A percentile compares a stretch with the other conserved stretches of the same genome.
These are phyloP conservation scores for Lepidurus packardi DNA, from an alignment of 1,140 invertebrate genomes.

Conservation along the genomic window DNA sequence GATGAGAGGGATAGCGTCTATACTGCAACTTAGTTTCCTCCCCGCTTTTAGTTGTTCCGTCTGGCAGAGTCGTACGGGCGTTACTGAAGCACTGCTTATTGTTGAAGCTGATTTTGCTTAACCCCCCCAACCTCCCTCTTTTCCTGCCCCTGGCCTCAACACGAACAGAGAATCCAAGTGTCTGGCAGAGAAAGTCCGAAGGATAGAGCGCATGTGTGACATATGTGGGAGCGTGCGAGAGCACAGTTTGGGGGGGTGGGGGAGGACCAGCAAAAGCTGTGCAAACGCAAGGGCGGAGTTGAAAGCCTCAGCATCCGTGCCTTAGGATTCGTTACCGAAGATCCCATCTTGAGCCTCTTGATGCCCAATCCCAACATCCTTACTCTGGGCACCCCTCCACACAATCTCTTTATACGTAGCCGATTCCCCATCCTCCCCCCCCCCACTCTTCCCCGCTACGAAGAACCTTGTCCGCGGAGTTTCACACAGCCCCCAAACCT, in stretches of 20 bases:
- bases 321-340: conserved; percentile 21
- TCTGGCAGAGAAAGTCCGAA: neutral
- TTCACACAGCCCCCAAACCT: too few relatives aligned
- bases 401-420: neutral
- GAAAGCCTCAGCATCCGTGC: conserved; percentile 4
- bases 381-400: neutral
- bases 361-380: conserved; percentile 7
- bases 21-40: neutral
- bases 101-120: neutral
- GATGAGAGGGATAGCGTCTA: neutral
- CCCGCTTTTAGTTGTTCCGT: neutral
- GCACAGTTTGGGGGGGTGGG: neutral
- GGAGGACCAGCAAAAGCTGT: neutral
- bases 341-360: conserved; percentile 8
- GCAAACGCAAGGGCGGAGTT: conserved; percentile 17
- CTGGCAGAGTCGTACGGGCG: neutral
- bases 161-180: neutral
- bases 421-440: neutral
- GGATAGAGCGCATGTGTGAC: neutral
- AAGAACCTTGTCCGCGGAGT: too few relatives aligned
- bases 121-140: neutral
- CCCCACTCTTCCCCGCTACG: neutral
- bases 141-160: neutral
- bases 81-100: neutral
- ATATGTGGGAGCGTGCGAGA: conserved; percentile 1